Conservation (phyloP, 1,140 invertebrate genomes). For the Bombus vancouverensis region DNA sequence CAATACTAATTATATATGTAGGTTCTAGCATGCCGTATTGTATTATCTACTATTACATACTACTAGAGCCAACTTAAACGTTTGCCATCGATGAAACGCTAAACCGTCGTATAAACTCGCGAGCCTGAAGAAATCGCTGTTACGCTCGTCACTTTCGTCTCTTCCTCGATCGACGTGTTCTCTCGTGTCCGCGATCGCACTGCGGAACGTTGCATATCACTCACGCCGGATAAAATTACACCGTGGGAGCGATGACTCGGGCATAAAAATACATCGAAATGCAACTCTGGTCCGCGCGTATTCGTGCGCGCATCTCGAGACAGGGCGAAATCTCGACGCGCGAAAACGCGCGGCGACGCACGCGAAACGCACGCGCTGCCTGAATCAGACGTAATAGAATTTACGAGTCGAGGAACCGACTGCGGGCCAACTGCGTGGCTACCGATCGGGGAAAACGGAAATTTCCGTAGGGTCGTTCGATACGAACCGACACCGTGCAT, state of each 20-base stretch:
- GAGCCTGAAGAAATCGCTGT: neutral
- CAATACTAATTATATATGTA: no score
- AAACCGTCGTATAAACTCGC: neutral
- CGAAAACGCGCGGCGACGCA: constrained; percentile 33
- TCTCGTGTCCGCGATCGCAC: constrained; percentile 22
- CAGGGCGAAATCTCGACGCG: constrained; percentile 5
- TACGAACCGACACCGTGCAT: neutral
- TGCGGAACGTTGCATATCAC: constrained; percentile 77
- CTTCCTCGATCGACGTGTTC: constrained; percentile 3
- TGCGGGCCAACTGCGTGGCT: constrained; percentile 1
- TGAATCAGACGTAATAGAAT: constrained; percentile 69
- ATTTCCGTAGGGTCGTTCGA: constrained; percentile 37
- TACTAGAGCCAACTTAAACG: no score
- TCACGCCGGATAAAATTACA: constrained; percentile 80
- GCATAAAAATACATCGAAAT: constrained; percentile 80
- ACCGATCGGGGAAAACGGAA: constrained; percentile 37
- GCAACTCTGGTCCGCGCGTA: constrained; percentile 64
- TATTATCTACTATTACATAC: no score
- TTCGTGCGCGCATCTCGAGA: constrained; percentile 58
- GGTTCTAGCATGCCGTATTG: no score
- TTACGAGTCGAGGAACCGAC: constrained; percentile 43
- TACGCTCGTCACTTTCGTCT: no score
- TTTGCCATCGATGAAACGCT: neutral
- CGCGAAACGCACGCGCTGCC: constrained; percentile 53
- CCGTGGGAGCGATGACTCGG: constrained; percentile 82